Percentiles rank a stretch among this genome's conserved stretches.
Evolutionary conservation across 2,797 vertebrate species (phyloP).

Genomic region (Gorsachius magnificus): DNA sequence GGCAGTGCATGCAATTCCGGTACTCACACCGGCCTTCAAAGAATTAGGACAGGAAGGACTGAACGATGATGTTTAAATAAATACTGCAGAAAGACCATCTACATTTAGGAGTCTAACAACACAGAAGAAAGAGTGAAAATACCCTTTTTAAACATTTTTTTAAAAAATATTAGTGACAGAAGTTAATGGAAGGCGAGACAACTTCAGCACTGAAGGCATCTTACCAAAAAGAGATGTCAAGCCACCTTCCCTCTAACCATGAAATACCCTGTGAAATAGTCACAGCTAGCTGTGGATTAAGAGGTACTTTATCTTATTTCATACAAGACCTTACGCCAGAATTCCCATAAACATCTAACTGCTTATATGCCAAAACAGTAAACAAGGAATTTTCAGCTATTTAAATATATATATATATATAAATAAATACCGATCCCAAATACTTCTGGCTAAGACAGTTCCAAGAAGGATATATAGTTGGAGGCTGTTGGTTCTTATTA

Average conservation of each 20-base stretch:
- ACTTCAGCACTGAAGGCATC: neutral
- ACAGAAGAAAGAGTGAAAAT: neutral
- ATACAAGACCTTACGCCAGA: neutral
- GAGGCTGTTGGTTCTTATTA: neutral
- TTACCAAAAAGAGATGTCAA: neutral
- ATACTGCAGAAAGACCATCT: neutral
- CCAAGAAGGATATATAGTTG: neutral
- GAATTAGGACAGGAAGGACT: neutral
- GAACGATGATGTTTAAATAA: neutral
- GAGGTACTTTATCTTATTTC: neutral
- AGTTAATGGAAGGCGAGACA: neutral
- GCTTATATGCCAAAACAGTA: neutral
- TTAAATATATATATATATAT: neutral
- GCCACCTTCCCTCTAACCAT: neutral
- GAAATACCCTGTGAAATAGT: neutral
- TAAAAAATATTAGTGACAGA: neutral
- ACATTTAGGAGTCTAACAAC: neutral
- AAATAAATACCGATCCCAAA: fast-evolving
- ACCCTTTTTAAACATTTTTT: neutral
- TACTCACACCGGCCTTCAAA: neutral
- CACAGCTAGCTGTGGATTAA: neutral
- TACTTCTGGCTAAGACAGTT: neutral
- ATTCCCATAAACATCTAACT: neutral
- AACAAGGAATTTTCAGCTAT: neutral
- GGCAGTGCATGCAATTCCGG: neutral